A percentile compares a stretch with the other conserved stretches of the same genome.
These are phyloP conservation scores for Anguilla megastoma DNA, from an alignment of 2,797 vertebrate species.

Conservation along the genomic window DNA sequence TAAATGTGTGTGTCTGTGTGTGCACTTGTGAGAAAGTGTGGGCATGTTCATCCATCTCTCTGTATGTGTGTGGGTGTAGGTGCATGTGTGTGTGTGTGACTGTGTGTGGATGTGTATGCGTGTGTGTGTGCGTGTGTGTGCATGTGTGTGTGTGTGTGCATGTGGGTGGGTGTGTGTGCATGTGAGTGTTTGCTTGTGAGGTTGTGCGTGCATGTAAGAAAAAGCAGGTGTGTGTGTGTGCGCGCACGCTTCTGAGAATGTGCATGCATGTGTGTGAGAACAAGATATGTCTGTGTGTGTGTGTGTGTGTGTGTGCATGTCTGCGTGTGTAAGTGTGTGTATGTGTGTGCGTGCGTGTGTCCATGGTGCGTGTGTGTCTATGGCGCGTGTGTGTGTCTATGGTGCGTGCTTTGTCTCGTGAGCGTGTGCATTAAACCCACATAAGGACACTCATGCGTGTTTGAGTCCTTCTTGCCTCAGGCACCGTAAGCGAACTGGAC, in stretches of 20 bases:
- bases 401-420: neutral
- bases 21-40: neutral
- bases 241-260: conserved; percentile 23
- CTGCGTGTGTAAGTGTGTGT: neutral
- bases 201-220: neutral
- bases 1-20: neutral
- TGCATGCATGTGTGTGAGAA: neutral
- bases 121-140: neutral
- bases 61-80: neutral
- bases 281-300: neutral
- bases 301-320: neutral
- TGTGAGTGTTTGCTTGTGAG: neutral
- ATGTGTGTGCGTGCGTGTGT: conserved; percentile 3
- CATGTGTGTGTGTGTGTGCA: neutral
- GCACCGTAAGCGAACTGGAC: conserved; percentile 46
- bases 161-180: neutral
- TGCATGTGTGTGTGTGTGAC: neutral
- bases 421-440: conserved; percentile 30
- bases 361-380: conserved; percentile 4
- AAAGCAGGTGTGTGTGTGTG: neutral
- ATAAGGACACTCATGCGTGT: conserved; percentile 47
- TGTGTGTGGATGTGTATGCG: conserved; percentile 20
- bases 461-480: conserved; percentile 48
- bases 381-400: neutral
- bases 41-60: neutral